Evolutionary conservation across 2,113 vertebrate genomes (phyloP).

Genomic region (Piprites chloris): DNA sequence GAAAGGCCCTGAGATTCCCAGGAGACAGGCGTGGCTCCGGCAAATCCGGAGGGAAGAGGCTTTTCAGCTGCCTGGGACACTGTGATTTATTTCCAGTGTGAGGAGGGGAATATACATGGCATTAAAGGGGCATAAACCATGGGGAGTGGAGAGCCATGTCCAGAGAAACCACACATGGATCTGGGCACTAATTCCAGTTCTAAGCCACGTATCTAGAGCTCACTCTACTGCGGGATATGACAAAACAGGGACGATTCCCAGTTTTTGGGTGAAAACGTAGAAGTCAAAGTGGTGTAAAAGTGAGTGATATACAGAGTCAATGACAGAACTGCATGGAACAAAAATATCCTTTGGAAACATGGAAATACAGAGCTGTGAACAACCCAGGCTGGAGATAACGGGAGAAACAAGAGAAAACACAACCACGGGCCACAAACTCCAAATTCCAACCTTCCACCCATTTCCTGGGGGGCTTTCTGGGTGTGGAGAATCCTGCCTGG

Average conservation of each 20-base stretch:
- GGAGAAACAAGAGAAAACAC: background rate
- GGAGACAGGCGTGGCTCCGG: accelerated
- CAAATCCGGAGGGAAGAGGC: background rate
- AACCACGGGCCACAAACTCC: no score
- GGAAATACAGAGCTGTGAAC: background rate
- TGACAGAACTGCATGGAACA: background rate
- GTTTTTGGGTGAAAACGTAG: background rate
- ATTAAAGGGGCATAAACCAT: background rate
- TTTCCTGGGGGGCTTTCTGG: background rate
- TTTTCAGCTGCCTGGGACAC: background rate
- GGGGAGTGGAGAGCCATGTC: background rate
- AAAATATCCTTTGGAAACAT: background rate
- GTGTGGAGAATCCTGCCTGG: background rate
- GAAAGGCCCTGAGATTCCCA: background rate
- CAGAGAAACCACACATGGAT: accelerated
- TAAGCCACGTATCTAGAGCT: accelerated
- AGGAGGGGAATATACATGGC: background rate
- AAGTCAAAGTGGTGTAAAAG: background rate
- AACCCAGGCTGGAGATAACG: accelerated
- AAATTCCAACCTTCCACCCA: background rate
- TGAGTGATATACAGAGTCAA: background rate
- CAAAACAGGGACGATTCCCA: accelerated
- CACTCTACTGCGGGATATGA: accelerated
- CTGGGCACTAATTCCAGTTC: background rate
- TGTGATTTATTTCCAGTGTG: background rate